Evolutionary conservation across 2,888 invertebrate genomes (phyloP), one percentile per base, ranked within the genome.

Genomic region (Lysandra bellargus): DNA sequence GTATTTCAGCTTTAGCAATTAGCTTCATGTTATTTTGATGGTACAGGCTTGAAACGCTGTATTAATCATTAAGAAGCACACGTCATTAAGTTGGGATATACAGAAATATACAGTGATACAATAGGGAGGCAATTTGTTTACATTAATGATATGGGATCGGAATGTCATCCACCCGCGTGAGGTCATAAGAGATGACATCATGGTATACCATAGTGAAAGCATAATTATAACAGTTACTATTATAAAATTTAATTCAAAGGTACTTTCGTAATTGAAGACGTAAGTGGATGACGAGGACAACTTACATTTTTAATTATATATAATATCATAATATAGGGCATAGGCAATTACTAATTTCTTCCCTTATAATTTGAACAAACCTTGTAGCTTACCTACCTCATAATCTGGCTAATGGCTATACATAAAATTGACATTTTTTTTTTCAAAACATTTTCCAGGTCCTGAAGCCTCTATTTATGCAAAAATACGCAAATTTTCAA

Each of bases 161-260:
- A 49, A 49, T 75, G 74, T 49, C 75, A 74, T 44, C 74, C 64
- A 69, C 69, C 44, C 75, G 44, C 37, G 49, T 75, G 75, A 75
- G 17, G 75, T 75, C 75, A 75, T 23, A 9, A 49, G 23, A 49
- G n/a, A 44, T 75, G 44, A 75, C 49, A 75, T 75, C 75, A 75
- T 30, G 69, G 14, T 64, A 12, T 64, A 33, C 64, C 64, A 64
- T 30, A 37, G 37, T 33, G 33, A 33, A 69, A 69, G 69, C 33
- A 37, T 69, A 69, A 69, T 33, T 61, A 57, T 57, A 4, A 57
- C 4, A 17, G 4, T 57, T 14, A 23, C 23, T 23, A 57, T 14
- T 49, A 9, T 49, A 9, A 49, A 49, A 49, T 9, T 12, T 49
- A 49, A 57, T 57, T 57, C 57, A 57, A 17, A 57, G 57, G 53